Evolutionary conservation across 1,140 invertebrate genomes (phyloP).

Genomic region (Lepidotrigona ventralis): DNA sequence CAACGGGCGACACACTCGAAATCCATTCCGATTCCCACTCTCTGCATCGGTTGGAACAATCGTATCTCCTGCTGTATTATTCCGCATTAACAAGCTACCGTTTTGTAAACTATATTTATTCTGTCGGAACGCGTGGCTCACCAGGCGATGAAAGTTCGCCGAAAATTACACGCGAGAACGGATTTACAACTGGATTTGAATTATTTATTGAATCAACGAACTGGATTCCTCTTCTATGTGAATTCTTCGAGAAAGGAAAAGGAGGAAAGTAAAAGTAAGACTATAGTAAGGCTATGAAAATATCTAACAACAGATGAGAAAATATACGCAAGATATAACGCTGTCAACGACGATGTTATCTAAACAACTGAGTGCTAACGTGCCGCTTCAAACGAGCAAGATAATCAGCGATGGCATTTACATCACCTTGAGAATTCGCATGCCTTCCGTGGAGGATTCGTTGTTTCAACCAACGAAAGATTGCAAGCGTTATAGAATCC

Average conservation of each 20-base stretch:
- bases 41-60: too few species aligned
- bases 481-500: not conserved
- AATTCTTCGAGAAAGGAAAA: rapidly evolving
- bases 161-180: not conserved
- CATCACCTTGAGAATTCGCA: not conserved
- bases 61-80: not conserved
- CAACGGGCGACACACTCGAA: not conserved
- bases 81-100: not conserved
- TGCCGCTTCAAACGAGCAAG: not conserved
- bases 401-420: not conserved
- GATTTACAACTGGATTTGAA: too few species aligned
- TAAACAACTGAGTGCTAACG: not conserved
- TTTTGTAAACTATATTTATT: not conserved
- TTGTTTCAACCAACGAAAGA: not conserved
- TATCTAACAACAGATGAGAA: too few species aligned
- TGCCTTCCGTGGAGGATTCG: not conserved
- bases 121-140: not conserved
- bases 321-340: too few species aligned
- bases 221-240: too few species aligned
- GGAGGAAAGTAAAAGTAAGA: too few species aligned
- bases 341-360: not conserved
- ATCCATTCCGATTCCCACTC: not conserved
- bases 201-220: not conserved
- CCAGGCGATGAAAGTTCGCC: not conserved
- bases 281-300: too few species aligned